These are phyloP conservation scores for Otocyon megalotis DNA, from an alignment of 2,113 vertebrate genomes.

Conservation along the genomic window DNA sequence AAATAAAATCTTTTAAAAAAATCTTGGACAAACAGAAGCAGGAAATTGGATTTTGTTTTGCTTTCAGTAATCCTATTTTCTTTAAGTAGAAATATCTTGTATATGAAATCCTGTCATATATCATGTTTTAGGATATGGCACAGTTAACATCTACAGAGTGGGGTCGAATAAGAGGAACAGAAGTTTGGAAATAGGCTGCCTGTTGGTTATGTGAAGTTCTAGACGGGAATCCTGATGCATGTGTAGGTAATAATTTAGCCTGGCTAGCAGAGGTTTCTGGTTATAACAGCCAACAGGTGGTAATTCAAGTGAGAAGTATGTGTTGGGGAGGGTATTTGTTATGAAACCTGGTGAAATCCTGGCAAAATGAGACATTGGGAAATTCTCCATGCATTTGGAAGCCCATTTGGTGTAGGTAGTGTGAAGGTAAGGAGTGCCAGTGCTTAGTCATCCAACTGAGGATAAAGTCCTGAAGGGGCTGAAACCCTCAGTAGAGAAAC, in stretches of 20 bases:
- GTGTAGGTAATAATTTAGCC: neutral
- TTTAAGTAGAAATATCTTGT: neutral
- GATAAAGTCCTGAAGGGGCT: neutral
- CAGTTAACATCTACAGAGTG: neutral
- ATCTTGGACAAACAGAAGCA: neutral
- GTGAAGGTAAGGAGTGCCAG: neutral
- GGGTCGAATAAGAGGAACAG: neutral
- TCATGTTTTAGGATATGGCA: neutral
- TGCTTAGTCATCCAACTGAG: neutral
- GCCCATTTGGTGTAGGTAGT: neutral
- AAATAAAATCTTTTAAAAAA: neutral
- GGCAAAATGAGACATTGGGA: neutral
- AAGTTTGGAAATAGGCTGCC: neutral
- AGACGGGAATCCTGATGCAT: neutral
- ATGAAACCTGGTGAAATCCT: neutral
- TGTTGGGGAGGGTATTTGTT: neutral
- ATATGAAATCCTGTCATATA: neutral
- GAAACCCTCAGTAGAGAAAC: neutral
- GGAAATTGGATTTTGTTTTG: neutral
- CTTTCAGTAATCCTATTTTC: neutral
- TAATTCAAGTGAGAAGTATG: neutral
- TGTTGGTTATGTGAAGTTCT: accelerated
- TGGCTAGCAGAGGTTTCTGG: neutral
- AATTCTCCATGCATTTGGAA: neutral
- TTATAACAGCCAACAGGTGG: slow-evolving; percentile 1